Conservation (phyloP, 2,113 vertebrate genomes). For the Clarias magur region DNA sequence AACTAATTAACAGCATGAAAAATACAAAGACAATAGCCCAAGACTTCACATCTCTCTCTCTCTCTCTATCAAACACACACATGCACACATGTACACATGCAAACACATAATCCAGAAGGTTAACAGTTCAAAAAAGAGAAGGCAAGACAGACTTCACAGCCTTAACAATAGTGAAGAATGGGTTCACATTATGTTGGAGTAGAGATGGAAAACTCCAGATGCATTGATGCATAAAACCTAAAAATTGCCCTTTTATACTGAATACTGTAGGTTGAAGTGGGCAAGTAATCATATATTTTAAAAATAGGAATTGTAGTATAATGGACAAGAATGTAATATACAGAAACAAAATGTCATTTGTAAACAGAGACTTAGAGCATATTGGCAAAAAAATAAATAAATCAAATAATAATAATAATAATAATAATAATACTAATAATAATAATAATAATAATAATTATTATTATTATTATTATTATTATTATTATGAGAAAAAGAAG, state of each 20-base stretch:
- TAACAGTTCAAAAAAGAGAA: constrained; percentile 1
- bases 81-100: neutral
- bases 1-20: constrained; percentile 59
- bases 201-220: neutral
- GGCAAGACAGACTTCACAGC: neutral
- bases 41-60: neutral
- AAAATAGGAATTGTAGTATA: neutral
- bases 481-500: too few species aligned
- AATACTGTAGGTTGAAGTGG: neutral
- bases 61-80: neutral
- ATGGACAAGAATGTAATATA: neutral
- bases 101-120: neutral
- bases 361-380: neutral
- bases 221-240: neutral
- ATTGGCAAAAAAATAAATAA: too few species aligned
- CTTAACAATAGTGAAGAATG: neutral
- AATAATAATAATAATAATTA: too few species aligned
- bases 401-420: too few species aligned
- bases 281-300: neutral
- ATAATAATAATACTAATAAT: too few species aligned
- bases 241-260: neutral
- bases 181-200: neutral
- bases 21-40: constrained; percentile 21
- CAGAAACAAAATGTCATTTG: neutral
- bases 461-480: too few species aligned